phyloP scores from a whole-genome alignment of 2,113 vertebrate species.

The Pungitius pungitius region DNA sequence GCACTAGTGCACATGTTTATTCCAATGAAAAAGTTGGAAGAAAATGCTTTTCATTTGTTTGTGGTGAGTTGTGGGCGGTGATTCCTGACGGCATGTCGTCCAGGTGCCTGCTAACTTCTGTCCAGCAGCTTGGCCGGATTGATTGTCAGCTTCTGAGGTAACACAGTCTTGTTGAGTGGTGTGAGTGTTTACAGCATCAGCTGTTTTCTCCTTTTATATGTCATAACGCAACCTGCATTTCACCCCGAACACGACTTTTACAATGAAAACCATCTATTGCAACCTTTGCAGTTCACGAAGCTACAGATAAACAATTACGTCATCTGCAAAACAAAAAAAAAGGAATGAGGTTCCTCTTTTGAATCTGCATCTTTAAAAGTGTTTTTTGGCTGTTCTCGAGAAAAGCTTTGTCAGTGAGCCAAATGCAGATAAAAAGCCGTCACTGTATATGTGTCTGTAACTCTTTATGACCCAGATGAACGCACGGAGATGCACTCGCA shows the following conservation, averaged over 20 bases:
- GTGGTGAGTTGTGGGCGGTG: not conserved
- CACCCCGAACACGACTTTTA: not conserved
- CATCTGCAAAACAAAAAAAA: not conserved
- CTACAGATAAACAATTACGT: constrained; percentile 32
- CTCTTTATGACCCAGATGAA: constrained; percentile 24
- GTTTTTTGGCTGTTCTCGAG: constrained; percentile 2
- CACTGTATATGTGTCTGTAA: not conserved
- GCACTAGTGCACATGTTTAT: not conserved
- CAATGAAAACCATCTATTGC: not conserved
- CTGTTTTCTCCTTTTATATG: not conserved
- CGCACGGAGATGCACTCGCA: constrained; percentile 24
- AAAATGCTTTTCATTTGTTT: not conserved
- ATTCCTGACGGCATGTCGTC: not conserved
- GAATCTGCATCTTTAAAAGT: not conserved
- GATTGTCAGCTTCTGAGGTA: not conserved
- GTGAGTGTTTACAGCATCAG: not conserved
- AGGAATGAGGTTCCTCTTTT: not conserved
- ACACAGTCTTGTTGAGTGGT: not conserved
- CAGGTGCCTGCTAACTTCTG: not conserved
- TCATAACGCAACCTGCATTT: not conserved
- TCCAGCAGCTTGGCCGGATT: not conserved
- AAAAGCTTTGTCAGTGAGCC: not conserved
- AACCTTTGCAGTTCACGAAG: constrained; percentile 9
- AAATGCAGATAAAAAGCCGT: not conserved
- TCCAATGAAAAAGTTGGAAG: not conserved